Evolutionary conservation across 1,140 invertebrate genomes (phyloP), one percentile per base, ranked within the genome.

Genomic region (Drosophila bifasciata): DNA sequence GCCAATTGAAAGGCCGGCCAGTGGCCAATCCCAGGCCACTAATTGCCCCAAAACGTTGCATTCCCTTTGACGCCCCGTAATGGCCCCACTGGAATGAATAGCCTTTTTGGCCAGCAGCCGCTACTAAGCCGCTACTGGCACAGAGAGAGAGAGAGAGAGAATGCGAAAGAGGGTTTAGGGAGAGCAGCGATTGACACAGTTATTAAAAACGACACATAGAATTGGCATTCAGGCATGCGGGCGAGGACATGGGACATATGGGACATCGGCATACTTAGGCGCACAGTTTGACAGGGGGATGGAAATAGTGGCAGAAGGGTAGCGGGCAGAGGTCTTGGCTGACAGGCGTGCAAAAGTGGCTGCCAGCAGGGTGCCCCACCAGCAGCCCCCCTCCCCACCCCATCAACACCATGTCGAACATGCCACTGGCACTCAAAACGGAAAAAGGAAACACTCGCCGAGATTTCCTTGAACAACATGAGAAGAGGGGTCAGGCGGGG

Each of bases 191-290:
- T 79, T 84, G 80, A 76, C 80, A 85, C 60, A 85, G 73, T 86
- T 81, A 86, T 85, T 86, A 86, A 81, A 85, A 81, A 81, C 59
- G 81, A 64, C 76, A 76, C 73, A 63, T 59, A 56, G 64, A 68
- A 84, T 67, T 66, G 80, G 62, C 49, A 79, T 76, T 61, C 77
- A 77, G 81, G 68, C 68, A 85, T 80, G 71, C 77, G 77, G 66
- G 60, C 56, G 60, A 64, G 69, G 63, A 73, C 70, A 79, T 75
- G 60, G 32, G 32, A 36, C 32, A 32, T 11, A 32, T 11, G 1
- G 28, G 74, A 80, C 76, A 86, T 76, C 81, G 80, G 64, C 77
- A 86, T 80, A 77, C 80, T 86, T 85, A 80, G 72, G 77, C 77
- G 52, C 62, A 86, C 51, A 76, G 59, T 81, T 81, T 77, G 81